Evolutionary conservation across 2,113 vertebrate genomes (phyloP), one percentile per base, ranked within the genome.

Genomic region (Sigmodon hispidus): DNA sequence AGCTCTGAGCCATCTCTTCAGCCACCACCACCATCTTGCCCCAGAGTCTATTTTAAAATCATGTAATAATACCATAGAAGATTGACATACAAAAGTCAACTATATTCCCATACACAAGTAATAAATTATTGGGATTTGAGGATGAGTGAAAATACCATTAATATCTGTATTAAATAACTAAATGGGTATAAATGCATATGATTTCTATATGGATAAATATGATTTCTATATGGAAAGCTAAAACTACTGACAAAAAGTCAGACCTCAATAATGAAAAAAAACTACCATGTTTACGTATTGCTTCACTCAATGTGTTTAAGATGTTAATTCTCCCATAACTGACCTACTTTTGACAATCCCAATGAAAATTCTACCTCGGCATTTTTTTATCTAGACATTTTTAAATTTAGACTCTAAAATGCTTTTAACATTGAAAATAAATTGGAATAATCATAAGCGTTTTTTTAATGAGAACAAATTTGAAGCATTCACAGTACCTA

Each of bases 101-200:
- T 61, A 48, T 12, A 80, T 75, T 43, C 45, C 40, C 24, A 93
- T 55, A 87, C 52, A 50, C 48, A 59, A 94, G 16, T 24, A 73
- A 80, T 81, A 31, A 86, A 67, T 3, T 55, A 34, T 21, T 93
- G 13, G 11, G 87, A 87, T 87, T 65, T 76, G 45, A 94, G 61
- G 73, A 90, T 83, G 84, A 65, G 55, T 91, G 11, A 79, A 95
- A 95, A 87, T 69, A n/a, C 8, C 31, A 87, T 90, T 93, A 57
- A 81, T 5, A 81, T 48, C 89, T 76, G 3, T 48, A 92, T 11
- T 70, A 89, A 92, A 84, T 6, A 43, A 7, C 24, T 61, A 61
- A 43, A 29, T 83, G 1, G 55, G 3, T 43, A 61, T 43, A 83
- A 43, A 36, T 29, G 15, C 43, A 43, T 16, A 50, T 24, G 19